Evolutionary conservation across 2,113 vertebrate genomes (phyloP), one percentile per base, ranked within the genome.

Genomic region (Sialia sialis): DNA sequence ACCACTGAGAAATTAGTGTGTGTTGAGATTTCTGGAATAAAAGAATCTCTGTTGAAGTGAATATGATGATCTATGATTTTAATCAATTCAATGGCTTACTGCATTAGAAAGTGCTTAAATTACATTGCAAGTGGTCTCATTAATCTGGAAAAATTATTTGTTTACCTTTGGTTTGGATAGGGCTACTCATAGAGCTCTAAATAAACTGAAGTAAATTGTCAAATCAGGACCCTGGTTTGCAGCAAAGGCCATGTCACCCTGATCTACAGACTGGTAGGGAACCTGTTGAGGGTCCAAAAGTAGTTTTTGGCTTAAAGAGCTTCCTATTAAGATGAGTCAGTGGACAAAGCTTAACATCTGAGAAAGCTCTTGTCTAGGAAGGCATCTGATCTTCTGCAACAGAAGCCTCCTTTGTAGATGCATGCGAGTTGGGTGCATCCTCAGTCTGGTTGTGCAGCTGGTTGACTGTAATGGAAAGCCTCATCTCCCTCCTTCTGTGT

Each of bases 381-480:
- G n/a, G 52, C 77, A 90, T 91, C 89, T 96, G 68, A 70, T 60
- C 77, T 94, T 86, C 46, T 75, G 91, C 75, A 90, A 92, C 73
- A 81, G 84, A 93, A 91, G 43, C 51, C 55, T 93, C 62, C 54
- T 69, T 59, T 60, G 46, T 73, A 69, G 76, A 21, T 16, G 21
- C 0, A 0, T 52, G 13, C 0, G 0, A 58, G 36, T 43, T 66
- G 32, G 27, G 49, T 27, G 63, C 34, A 36, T 22, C 39, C 75
- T 95, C 26, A 17, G 5, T 52, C 68, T 55, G 83, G 20, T 26
- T 30, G 38, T 72, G 17, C 43, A 21, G 41, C 44, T 10, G 3
- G 36, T 5, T 70, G 78, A 4, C 32, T 73, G 85, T 23, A 30
- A 55, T 73, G 58, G 68, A 59, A 62, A 81, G 39, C 73, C 60